phyloP scores from a whole-genome alignment of 2,888 invertebrate species.

The Zeuzera pyrina region DNA sequence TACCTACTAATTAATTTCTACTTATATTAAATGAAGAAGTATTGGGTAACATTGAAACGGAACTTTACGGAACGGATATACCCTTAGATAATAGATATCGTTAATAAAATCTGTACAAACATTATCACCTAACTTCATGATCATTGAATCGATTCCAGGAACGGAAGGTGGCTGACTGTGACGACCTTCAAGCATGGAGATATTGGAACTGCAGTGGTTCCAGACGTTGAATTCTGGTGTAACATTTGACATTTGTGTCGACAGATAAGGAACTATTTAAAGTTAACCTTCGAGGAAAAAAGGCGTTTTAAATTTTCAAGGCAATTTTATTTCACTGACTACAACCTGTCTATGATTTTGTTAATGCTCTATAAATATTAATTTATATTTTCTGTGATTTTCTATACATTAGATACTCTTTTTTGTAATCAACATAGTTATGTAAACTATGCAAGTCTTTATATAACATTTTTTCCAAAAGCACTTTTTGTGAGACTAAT shows the following conservation, averaged over 20 bases:
- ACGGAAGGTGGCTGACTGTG: constrained; percentile 16
- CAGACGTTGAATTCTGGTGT: constrained; percentile 37
- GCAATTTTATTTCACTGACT: constrained; percentile 25
- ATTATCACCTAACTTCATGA: constrained; percentile 18
- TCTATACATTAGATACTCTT: no score
- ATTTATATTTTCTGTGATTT: background rate
- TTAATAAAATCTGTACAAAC: background rate
- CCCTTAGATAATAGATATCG: background rate
- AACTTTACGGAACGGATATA: no score
- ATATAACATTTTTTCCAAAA: no score
- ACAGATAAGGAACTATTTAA: constrained; percentile 38
- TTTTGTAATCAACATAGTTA: no score
- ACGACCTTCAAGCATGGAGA: constrained; percentile 22
- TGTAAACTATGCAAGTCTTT: no score
- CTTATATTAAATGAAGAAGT: no score
- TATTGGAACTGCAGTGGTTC: constrained; percentile 24
- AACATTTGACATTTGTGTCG: constrained; percentile 31
- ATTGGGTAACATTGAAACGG: no score
- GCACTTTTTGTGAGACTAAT: background rate
- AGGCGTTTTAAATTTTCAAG: constrained; percentile 21
- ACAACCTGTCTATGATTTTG: no score
- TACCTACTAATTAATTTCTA: no score
- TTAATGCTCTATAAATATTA: background rate
- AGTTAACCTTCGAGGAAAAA: constrained; percentile 33
- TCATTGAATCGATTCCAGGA: constrained; percentile 23